phyloP scores from a whole-genome alignment of 2,888 invertebrate species.

The Resseliella maxima region DNA sequence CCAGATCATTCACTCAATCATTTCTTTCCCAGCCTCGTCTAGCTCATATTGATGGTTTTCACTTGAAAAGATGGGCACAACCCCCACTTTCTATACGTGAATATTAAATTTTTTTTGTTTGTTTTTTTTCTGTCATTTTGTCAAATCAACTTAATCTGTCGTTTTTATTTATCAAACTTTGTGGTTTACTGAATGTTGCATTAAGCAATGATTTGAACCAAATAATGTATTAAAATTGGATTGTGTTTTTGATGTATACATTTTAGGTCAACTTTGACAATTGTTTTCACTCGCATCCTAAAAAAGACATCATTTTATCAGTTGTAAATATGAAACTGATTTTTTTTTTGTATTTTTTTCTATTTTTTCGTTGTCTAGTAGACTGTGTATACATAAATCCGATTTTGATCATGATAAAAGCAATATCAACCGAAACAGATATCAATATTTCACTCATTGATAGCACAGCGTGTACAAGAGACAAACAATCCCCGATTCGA shows the following conservation, averaged over 20 bases:
- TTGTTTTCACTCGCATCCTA: neutral
- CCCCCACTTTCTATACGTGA: too few species aligned
- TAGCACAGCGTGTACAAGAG: neutral
- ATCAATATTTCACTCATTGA: conserved; percentile 4
- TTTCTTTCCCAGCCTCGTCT: too few species aligned
- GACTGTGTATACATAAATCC: too few species aligned
- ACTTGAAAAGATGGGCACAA: too few species aligned
- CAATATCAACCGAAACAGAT: neutral
- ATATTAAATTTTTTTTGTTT: too few species aligned
- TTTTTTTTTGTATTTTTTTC: neutral
- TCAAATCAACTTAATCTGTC: too few species aligned
- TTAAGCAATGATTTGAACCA: too few species aligned
- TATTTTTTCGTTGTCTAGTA: neutral
- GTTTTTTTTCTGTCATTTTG: too few species aligned
- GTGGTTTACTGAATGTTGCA: too few species aligned
- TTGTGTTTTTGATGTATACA: neutral
- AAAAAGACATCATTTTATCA: neutral
- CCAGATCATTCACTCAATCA: too few species aligned
- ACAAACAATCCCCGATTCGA: neutral
- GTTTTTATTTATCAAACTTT: too few species aligned
- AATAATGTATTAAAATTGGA: neutral
- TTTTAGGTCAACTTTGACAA: neutral
- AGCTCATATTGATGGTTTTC: too few species aligned
- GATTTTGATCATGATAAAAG: neutral
- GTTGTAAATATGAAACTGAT: neutral